phyloP scores from a whole-genome alignment of 2,888 invertebrate species.

The Electrophaes corylata region DNA sequence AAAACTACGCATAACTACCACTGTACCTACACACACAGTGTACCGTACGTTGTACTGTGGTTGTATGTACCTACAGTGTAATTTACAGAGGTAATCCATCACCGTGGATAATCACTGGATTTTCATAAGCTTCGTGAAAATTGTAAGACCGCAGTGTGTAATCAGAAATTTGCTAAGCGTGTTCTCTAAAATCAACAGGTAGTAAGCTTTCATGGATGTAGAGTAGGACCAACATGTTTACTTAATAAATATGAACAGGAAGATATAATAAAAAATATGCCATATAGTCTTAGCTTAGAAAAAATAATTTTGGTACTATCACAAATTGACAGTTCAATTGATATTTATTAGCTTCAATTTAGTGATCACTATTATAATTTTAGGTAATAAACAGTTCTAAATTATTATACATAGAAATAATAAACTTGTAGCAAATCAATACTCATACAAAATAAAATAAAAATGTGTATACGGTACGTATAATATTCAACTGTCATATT shows the following conservation, averaged over 20 bases:
- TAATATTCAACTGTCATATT: no score
- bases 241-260: not conserved
- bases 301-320: no score
- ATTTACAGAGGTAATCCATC: not conserved
- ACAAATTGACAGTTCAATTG: no score
- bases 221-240: not conserved
- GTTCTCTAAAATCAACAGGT: not conserved
- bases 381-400: no score
- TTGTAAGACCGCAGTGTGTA: not conserved
- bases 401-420: no score
- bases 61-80: not conserved
- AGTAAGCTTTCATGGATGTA: not conserved
- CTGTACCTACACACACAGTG: not conserved
- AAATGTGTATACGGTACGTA: no score
- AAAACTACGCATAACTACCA: not conserved
- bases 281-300: no score
- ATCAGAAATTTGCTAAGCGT: not conserved
- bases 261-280: not conserved
- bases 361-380: no score
- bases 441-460: no score
- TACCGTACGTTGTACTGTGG: no score
- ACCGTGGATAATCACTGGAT: not conserved
- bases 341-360: no score
- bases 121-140: not conserved
- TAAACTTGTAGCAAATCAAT: no score